These are phyloP conservation scores for Rana temporaria DNA, from an alignment of 2,113 vertebrate species.

Conservation along the genomic window DNA sequence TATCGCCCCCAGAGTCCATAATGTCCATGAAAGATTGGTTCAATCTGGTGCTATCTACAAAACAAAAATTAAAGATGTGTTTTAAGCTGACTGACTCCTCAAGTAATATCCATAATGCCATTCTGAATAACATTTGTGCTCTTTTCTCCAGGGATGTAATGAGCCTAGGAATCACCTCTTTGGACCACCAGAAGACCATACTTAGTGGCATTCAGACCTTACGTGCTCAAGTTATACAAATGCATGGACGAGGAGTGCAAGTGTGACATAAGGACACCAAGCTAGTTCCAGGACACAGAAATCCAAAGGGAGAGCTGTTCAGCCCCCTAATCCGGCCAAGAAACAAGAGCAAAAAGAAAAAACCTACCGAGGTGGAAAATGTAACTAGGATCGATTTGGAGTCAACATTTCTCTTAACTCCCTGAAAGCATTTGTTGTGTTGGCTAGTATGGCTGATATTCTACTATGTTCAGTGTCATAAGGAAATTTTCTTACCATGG, in stretches of 20 bases:
- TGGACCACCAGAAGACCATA: constrained; percentile 87
- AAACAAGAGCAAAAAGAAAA: neutral
- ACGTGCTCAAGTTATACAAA: constrained; percentile 88
- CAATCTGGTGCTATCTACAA: too few relatives aligned
- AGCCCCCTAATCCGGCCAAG: constrained; percentile 12
- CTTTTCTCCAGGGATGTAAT: constrained; percentile 81
- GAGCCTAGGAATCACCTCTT: constrained; percentile 86
- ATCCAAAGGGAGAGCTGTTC: constrained; percentile 14
- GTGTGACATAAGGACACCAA: constrained; percentile 73
- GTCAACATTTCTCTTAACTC: neutral
- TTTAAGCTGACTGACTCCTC: too few relatives aligned
- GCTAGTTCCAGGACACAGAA: neutral
- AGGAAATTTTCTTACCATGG: constrained; percentile 14
- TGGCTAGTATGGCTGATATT: neutral
- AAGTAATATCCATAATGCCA: neutral
- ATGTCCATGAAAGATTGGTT: too few relatives aligned
- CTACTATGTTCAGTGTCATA: constrained; percentile 44
- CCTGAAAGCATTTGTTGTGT: neutral
- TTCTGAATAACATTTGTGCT: neutral
- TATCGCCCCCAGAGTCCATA: too few relatives aligned
- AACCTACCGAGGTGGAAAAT: constrained; percentile 17
- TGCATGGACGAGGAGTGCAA: constrained; percentile 91
- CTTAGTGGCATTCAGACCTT: constrained; percentile 87
- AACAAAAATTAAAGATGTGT: too few relatives aligned
- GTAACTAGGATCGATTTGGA: constrained; percentile 17